Evolutionary conservation across 1,140 invertebrate species (phyloP), one percentile per base, ranked within the genome.

Genomic region (Scaptomyza hsui): DNA sequence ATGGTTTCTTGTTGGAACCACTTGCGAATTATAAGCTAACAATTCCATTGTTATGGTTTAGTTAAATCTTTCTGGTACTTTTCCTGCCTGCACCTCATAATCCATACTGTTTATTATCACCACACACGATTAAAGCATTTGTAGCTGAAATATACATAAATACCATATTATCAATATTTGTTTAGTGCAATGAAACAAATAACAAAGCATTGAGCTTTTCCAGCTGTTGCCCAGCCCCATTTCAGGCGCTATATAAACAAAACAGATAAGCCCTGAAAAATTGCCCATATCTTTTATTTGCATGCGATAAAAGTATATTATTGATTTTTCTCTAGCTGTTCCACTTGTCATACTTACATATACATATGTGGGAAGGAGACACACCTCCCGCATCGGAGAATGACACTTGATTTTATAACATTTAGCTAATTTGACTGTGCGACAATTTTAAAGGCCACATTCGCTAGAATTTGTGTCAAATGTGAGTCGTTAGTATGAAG

Each of bases 221-320:
- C 32, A 15, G 47, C 21, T 5, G 16, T 4, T 1, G 51, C 32
- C 16, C 32, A 0, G 49, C 16, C 16, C 12, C 32, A 12, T 1
- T 12, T 12, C 13, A 39, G 49, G 5, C 4, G 24, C 24, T 24
- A 56, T 41, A 41, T 55, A 19, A 15, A 24, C 35, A 55, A 44
- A 13, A 15, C 45, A 75, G 81, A 88, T 86, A 86, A 72, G 78
- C 71, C 47, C 13, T 57, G 65, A 44, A 29, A 73, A 73, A 9
- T 67, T 70, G 60, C 61, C 45, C 45, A 44, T 78, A 74, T 47
- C 35, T 39, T 41, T 37, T 86, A 86, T 86, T 86, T 86, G 82
- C 82, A 86, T 86, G 63, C 69, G 82, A 86, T 86, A 86, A 82
- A 49, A 70, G 44, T 51, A 56, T 29, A 48, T 62, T 86, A 86